phyloP scores from a whole-genome alignment of 2,797 vertebrate species.

The Acanthornis magna region DNA sequence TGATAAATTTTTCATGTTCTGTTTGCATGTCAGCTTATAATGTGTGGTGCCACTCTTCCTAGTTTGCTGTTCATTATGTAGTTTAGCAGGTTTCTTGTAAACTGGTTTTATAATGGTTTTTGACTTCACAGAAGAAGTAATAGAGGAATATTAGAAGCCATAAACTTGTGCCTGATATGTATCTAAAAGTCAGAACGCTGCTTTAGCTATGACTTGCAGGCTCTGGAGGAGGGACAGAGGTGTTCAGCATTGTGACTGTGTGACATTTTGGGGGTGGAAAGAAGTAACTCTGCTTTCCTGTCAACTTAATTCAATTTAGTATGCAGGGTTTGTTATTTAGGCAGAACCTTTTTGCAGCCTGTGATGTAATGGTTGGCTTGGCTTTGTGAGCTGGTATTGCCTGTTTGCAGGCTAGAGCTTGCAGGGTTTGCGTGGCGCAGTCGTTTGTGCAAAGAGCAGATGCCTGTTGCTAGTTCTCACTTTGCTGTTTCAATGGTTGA shows the following conservation, averaged over 20 bases:
- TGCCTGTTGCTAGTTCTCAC: not conserved
- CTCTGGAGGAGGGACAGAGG: not conserved
- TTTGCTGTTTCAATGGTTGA: not conserved
- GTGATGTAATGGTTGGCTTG: not conserved
- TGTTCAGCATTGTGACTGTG: not conserved
- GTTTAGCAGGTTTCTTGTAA: not conserved
- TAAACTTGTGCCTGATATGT: not conserved
- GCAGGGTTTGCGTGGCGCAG: not conserved
- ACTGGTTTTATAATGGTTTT: not conserved
- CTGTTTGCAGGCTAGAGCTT: not conserved
- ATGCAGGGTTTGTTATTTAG: not conserved
- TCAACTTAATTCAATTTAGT: not conserved
- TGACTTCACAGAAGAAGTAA: not conserved
- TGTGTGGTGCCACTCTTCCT: not conserved
- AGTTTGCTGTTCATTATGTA: not conserved
- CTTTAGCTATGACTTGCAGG: slow-evolving; percentile 13
- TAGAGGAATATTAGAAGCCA: not conserved
- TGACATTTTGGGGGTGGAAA: slow-evolving; percentile 39
- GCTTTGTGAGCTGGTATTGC: not conserved
- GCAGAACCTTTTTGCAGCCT: slow-evolving; percentile 2
- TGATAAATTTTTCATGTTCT: not conserved
- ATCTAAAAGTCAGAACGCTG: not conserved
- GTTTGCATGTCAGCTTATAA: not conserved
- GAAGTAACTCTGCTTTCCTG: slow-evolving; percentile 6
- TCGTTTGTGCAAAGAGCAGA: not conserved